Evolutionary conservation across 2,888 invertebrate genomes (phyloP), one percentile per base, ranked within the genome.

Genomic region (Ecliptopera silaceata): DNA sequence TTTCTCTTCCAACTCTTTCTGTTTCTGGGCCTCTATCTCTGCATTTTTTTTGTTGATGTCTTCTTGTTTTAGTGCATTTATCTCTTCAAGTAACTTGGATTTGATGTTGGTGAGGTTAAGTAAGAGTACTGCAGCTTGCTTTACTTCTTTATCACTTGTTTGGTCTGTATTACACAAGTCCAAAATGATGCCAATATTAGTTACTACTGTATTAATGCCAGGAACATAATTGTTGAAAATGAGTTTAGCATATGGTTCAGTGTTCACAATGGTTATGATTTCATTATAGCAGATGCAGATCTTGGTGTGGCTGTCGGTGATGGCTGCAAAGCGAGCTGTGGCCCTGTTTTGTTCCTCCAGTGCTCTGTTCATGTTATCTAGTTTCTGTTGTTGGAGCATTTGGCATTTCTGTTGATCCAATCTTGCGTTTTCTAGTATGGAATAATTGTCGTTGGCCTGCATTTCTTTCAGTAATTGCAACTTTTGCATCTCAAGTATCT

Each of bases 221-320:
- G 76, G 71, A 39, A 84, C 78, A 70, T 91, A 88, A 63, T 91
- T 92, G 8, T 89, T 85, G 57, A 86, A 74, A 10, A 92, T 76
- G 32, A 67, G 70, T 68, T 92, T 91, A 15, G 82, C 81, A 12
- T 76, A 66, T 13, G 88, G 81, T 46, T 91, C 91, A 50, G 81
- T 84, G 34, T 89, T 79, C 4, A 93, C 72, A n/a, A 92, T 67
- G 12, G 80, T 77, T 2, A 84, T 84, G 43, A 94, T 92, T 58
- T 92, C 88, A 79, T 93, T 92, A 69, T 93, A 94, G 60, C 89
- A 83, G n/a, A 74, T 71, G 48, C 88, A 88, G 65, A 94, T 93
- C 67, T 91, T 92, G 0, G 87, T 84, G 63, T 94, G 93, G 63
- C 92, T 92, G 39, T 91, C 87, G 20, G 92, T 90, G 13, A 94